These are phyloP conservation scores for Prinia subflava DNA, from an alignment of 2,113 vertebrate species.

Conservation along the genomic window DNA sequence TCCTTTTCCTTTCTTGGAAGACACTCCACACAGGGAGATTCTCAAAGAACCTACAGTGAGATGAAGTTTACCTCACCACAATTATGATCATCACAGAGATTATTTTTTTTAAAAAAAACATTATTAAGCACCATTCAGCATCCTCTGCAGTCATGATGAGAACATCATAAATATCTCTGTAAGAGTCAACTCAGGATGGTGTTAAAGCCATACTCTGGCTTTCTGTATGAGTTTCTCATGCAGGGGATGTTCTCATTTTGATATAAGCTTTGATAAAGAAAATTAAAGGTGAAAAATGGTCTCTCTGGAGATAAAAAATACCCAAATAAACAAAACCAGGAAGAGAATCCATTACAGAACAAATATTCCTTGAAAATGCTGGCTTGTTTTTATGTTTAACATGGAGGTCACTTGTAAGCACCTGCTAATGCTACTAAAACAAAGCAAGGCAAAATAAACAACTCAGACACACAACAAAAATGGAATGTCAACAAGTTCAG, in stretches of 20 bases:
- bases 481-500: neutral
- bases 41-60: neutral
- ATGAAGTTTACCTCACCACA: neutral
- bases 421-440: neutral
- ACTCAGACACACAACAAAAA: neutral
- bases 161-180: neutral
- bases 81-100: neutral
- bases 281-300: neutral
- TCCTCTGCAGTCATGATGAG: neutral
- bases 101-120: neutral
- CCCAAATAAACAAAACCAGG: neutral
- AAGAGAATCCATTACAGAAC: neutral
- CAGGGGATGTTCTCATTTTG: neutral
- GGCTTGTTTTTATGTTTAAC: neutral
- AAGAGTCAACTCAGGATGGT: neutral
- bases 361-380: neutral
- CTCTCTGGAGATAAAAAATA: neutral
- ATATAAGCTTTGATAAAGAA: neutral
- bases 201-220: neutral
- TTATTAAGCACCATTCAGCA: neutral
- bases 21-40: neutral
- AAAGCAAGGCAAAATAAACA: neutral
- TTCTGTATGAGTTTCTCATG: neutral
- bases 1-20: neutral
- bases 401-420: neutral